Evolutionary conservation across 1,140 invertebrate species (phyloP).

Genomic region (Pectinophora gossypiella): DNA sequence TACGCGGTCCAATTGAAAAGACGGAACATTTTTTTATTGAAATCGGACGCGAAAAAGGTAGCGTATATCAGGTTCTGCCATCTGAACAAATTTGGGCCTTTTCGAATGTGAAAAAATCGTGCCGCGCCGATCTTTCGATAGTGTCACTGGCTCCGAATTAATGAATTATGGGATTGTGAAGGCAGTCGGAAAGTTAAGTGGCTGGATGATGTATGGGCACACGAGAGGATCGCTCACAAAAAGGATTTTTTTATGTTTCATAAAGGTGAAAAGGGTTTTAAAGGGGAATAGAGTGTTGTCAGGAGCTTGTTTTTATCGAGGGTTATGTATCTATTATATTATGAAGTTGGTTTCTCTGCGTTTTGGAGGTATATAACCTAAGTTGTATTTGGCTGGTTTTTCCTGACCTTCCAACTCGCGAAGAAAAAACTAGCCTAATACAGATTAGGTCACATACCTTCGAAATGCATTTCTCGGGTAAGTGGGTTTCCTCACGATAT

Average conservation of each 20-base stretch:
- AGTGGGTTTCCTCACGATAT: too few species aligned
- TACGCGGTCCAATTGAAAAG: conserved; percentile 22
- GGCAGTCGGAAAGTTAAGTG: conserved; percentile 23
- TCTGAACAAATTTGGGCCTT: conserved; percentile 19
- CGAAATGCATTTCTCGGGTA: too few species aligned
- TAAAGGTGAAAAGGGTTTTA: not conserved
- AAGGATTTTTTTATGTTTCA: not conserved
- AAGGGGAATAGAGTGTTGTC: too few species aligned
- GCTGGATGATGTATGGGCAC: conserved; percentile 18
- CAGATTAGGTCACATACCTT: too few species aligned
- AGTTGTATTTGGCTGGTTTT: too few species aligned
- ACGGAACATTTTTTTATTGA: conserved; percentile 17
- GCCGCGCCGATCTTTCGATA: conserved; percentile 16
- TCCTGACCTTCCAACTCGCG: too few species aligned
- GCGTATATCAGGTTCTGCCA: conserved; percentile 8
- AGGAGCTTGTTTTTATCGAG: too few species aligned
- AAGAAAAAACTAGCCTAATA: too few species aligned
- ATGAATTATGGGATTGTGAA: conserved; percentile 23
- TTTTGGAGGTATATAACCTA: too few species aligned
- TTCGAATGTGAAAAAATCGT: conserved; percentile 5
- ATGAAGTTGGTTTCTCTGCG: too few species aligned
- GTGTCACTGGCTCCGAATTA: conserved; percentile 14
- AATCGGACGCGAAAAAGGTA: conserved; percentile 23
- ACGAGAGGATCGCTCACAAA: not conserved
- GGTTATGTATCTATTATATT: too few species aligned